Evolutionary conservation across 2,113 vertebrate species (phyloP).

Genomic region (Junco hyemalis): DNA sequence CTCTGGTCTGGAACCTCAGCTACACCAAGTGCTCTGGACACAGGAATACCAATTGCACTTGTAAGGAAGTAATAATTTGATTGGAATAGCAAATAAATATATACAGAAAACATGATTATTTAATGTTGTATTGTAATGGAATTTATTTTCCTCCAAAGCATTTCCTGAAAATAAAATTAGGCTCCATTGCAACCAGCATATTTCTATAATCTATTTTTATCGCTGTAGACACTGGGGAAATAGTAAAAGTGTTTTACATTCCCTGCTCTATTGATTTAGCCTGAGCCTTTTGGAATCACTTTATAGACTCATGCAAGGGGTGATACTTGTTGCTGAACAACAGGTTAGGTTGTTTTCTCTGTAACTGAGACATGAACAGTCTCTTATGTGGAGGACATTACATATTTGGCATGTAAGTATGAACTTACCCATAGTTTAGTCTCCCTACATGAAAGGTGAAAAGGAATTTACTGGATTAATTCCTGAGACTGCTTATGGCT

Average conservation of each 20-base stretch:
- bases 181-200: not conserved
- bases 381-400: not conserved
- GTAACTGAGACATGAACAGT: not conserved
- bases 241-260: constrained; percentile 30
- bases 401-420: not conserved
- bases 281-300: constrained; percentile 12
- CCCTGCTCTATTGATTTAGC: constrained; percentile 35
- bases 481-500: not conserved
- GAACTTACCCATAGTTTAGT: not conserved
- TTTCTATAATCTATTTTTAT: constrained; percentile 52
- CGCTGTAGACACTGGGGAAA: not conserved
- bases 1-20: not conserved
- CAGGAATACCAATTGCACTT: not conserved
- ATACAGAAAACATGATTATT: not conserved
- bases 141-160: not conserved
- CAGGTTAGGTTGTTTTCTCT: not conserved
- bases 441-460: not conserved
- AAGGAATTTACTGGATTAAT: not conserved
- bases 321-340: not conserved
- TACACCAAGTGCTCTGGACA: not conserved
- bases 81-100: not conserved
- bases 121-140: not conserved
- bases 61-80: not conserved
- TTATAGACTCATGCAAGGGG: not conserved
- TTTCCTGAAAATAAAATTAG: constrained; percentile 50